phyloP scores from a whole-genome alignment of 2,888 invertebrate species.

The Stenodera caucasica region DNA sequence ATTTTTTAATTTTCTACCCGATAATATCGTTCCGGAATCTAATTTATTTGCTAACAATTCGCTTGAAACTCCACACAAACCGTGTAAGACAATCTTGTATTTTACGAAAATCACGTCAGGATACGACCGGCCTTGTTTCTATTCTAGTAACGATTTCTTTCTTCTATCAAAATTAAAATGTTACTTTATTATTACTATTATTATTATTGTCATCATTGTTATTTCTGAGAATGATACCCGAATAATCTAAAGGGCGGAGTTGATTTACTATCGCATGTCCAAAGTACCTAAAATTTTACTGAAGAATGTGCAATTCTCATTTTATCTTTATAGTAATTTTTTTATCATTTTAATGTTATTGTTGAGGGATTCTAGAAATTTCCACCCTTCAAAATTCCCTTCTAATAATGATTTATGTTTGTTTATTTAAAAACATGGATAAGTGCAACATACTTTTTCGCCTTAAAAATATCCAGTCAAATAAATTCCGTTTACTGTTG shows the following conservation, averaged over 20 bases:
- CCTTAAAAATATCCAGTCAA: slow-evolving; percentile 7
- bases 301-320: not conserved
- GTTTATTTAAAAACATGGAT: not conserved
- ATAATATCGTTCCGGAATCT: slow-evolving; percentile 3
- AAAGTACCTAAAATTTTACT: not conserved
- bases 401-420: not conserved
- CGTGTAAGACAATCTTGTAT: slow-evolving; percentile 7
- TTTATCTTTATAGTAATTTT: too few relatives aligned
- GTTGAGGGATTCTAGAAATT: not conserved
- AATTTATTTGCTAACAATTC: slow-evolving; percentile 7
- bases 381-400: not conserved
- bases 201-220: not conserved
- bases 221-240: not conserved
- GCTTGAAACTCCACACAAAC: slow-evolving; percentile 5
- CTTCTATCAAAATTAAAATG: not conserved
- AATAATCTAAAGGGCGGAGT: not conserved
- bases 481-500: slow-evolving; percentile 17
- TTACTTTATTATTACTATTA: not conserved
- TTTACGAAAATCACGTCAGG: slow-evolving; percentile 6
- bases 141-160: slow-evolving; percentile 5
- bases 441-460: not conserved
- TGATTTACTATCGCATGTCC: not conserved
- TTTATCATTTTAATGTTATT: too few relatives aligned
- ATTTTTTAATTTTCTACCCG: not conserved
- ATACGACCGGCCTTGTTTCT: slow-evolving; percentile 1